Base-by-base conservation (phyloP, 2,888 invertebrate genomes). In the Neoaliturus tenellus region DNA sequence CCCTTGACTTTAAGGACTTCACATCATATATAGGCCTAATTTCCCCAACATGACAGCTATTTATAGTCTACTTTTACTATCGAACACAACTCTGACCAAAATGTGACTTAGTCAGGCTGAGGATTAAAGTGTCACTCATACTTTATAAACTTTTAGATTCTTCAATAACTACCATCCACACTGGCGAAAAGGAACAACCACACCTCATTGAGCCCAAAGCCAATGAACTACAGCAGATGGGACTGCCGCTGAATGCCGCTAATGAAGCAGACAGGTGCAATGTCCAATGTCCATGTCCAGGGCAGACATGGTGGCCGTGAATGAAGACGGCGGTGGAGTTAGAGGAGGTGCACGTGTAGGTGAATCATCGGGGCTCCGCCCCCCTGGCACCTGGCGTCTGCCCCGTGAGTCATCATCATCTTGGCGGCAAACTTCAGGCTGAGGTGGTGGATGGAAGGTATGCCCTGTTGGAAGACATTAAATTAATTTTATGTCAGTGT, bases 351-450 rank as follows among this genome's bases (percentile, higher is more conserved):
- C 62, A 62, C 62, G 62, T 62, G 62, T 14, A 55, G 4, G 62
- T 62, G 62, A 62, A n/a, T 62, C 62, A 62, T 28, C 28, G 20
- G 51, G 62, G 62, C 62, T 62, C 4, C 62, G 62, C 62, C 62
- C 62, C 62, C 31, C 62, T 62, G 62, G 62, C 62, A 28, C 62
- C 62, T 31, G 31, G 17, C 62, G 31, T 17, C 62, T 25, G 62
- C 62, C 28, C 20, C 4, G 28, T 28, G 28, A 28, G 62, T 28
- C 62, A 62, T 31, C 62, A 31, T 62, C 62, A 28, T 62, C 28
- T 28, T 17, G 62, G 62, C 14, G 31, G 4, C 62, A 2, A 4
- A 14, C 28, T 8, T 0, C 8, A 3, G 62, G 17, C 31, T 28
- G 25, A 2, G 51, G 20, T 10, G 51, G 14, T 5, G 51, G 51